Evolutionary conservation across 2,888 invertebrate genomes (phyloP).

Genomic region (Synanthedon andrenaeformis): DNA sequence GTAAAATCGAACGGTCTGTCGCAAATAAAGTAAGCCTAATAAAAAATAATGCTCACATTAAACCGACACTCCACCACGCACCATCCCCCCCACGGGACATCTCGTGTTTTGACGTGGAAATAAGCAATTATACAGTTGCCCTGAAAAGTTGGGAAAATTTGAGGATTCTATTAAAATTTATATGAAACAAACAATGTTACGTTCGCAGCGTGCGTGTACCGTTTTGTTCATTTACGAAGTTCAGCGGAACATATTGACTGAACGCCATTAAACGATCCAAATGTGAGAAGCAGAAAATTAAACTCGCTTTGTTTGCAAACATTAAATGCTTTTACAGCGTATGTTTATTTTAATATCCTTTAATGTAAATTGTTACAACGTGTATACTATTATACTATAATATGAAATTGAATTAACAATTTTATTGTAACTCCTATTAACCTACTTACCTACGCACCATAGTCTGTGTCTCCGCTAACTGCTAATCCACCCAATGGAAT

Average conservation of each 20-base stretch:
- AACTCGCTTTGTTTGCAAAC: constrained; percentile 8
- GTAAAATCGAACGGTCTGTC: neutral
- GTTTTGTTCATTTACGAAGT: neutral
- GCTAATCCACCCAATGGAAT: too few species aligned
- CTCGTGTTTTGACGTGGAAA: constrained; percentile 18
- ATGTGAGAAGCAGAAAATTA: constrained; percentile 9
- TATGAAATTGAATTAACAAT: too few species aligned
- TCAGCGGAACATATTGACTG: constrained; percentile 5
- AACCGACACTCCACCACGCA: constrained; percentile 19
- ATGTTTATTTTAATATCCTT: neutral
- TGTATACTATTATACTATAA: too few species aligned
- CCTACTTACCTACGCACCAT: too few species aligned
- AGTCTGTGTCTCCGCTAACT: too few species aligned
- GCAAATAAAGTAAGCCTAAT: constrained; percentile 29
- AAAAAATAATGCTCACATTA: constrained; percentile 46
- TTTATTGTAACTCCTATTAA: too few species aligned
- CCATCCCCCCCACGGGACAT: constrained; percentile 23
- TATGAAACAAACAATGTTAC: constrained; percentile 2
- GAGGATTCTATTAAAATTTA: constrained; percentile 9
- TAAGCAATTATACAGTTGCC: constrained; percentile 21
- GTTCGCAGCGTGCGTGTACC: constrained; percentile 5
- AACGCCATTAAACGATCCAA: constrained; percentile 7
- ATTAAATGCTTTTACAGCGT: constrained; percentile 2
- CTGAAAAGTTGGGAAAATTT: constrained; percentile 3
- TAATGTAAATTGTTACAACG: too few species aligned